Conservation (phyloP, 1,140 invertebrate species). For the Neodiprion fabricii region DNA sequence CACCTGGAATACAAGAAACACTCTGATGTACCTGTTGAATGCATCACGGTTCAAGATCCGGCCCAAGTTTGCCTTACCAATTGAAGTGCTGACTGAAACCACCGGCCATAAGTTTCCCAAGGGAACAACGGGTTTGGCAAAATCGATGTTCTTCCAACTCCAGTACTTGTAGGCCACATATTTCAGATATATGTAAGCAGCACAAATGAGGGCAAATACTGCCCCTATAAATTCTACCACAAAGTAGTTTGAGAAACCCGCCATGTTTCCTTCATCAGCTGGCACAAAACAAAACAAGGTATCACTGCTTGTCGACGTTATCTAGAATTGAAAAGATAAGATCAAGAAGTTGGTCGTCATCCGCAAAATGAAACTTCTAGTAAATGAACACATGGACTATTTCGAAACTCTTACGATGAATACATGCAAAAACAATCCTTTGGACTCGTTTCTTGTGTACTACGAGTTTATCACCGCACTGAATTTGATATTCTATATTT, state of each 20-base stretch:
- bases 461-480: too few species aligned
- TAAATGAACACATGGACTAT: too few species aligned
- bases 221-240: not conserved
- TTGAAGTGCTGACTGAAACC: not conserved
- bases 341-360: too few species aligned
- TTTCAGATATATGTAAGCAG: not conserved
- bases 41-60: not conserved
- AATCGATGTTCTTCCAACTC: not conserved
- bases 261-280: not conserved
- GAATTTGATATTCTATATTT: too few species aligned
- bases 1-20: constrained; percentile 23
- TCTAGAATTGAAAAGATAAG: too few species aligned
- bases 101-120: not conserved
- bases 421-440: too few species aligned
- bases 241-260: not conserved
- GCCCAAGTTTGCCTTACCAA: not conserved
- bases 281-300: too few species aligned
- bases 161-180: not conserved
- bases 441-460: too few species aligned
- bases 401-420: too few species aligned
- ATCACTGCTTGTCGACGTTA: too few species aligned
- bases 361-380: too few species aligned
- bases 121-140: not conserved
- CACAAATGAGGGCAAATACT: not conserved
- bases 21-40: not conserved